Base-by-base conservation (phyloP, 2,113 vertebrate species). In the Grammomys surdaster region DNA sequence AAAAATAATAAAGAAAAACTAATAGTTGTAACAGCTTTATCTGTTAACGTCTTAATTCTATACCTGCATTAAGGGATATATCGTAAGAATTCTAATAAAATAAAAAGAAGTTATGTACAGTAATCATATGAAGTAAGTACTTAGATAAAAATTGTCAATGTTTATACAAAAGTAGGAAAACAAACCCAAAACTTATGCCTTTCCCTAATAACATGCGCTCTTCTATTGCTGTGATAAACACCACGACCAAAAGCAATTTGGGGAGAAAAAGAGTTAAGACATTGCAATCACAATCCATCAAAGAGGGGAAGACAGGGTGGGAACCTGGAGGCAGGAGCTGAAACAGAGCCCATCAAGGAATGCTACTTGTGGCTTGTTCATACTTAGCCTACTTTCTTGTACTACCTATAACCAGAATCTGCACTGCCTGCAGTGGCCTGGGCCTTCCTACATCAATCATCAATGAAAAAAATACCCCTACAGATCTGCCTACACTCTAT, bases 1-100 rank as follows among this genome's bases (percentile, higher is more conserved):
- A 75, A 91, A 82, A 22, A 40, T 58, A 24, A 77, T 58, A 73
- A 92, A 96, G 70, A 67, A 87, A 91, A 95, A 48, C 19, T 40
- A 80, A 11, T 22, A 86, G 14, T 58, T 56, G 63, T 75, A 92
- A 93, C 1, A 43, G 14, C 16, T 90, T 46, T 91, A 5, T 54
- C 48, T 95, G 56, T 75, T 82, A 93, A 88, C 28, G 17, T 63
- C 28, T 67, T 88, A 96, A 94, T 24, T 43, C 28, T 84, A 17
- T 70, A 77, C 1, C 36, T 43, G 60, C 70, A 46, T 90, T 90
- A 86, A 95, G 75, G 20, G 40, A 91, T 84, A 31, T 2, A 9
- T 77, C 26, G 82, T 17, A 56, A 85, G 58, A 91, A 77, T 82
- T 75, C 24, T 84, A 31, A 87, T 81, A 91, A 95, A 96, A 93